phyloP scores from a whole-genome alignment of 2,888 invertebrate species.

The Diplolepis rosae region DNA sequence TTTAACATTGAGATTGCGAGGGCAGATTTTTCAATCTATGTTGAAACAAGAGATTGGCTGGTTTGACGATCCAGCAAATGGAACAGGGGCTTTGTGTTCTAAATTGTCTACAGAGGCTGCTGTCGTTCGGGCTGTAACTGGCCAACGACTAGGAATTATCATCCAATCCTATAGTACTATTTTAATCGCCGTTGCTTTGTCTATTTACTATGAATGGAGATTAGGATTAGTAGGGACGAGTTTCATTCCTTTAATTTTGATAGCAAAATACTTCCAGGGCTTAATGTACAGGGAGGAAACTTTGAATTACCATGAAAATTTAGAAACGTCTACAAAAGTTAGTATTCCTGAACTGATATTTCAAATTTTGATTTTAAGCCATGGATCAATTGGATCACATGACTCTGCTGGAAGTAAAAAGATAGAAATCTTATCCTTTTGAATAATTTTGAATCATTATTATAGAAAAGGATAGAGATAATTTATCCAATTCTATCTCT shows the following conservation, averaged over 20 bases:
- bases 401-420: no score
- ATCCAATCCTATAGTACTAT: constrained; percentile 84
- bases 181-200: constrained; percentile 78
- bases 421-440: no score
- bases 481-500: no score
- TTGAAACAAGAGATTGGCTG: constrained; percentile 84
- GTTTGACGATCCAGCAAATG: constrained; percentile 83
- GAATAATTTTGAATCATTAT: no score
- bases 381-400: no score
- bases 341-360: not conserved
- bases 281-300: constrained; percentile 81
- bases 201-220: constrained; percentile 84
- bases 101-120: constrained; percentile 85
- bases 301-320: constrained; percentile 80
- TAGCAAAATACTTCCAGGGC: constrained; percentile 81
- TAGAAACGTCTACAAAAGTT: constrained; percentile 85
- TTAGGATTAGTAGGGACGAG: constrained; percentile 83
- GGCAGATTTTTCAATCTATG: constrained; percentile 80
- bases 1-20: constrained; percentile 84
- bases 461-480: no score
- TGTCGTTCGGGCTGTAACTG: constrained; percentile 88
- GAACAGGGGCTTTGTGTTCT: constrained; percentile 85
- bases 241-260: constrained; percentile 83
- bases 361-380: not conserved
- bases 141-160: constrained; percentile 86